phyloP scores from a whole-genome alignment of 2,888 invertebrate genomes.

The Lucinisca nassula region DNA sequence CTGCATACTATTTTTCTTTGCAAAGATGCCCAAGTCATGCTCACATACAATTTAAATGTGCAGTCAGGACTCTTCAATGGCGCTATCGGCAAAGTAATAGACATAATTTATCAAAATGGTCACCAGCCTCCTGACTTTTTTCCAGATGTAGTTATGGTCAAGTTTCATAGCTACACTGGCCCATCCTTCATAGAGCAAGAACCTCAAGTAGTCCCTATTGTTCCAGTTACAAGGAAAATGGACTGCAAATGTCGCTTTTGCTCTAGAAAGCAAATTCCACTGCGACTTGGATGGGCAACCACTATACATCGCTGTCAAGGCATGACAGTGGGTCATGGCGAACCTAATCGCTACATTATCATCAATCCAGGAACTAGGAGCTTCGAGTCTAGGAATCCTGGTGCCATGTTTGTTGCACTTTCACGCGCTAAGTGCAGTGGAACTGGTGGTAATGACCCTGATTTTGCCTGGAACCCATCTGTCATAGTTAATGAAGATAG shows the following conservation, averaged over 20 bases:
- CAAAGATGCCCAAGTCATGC: conserved; percentile 59
- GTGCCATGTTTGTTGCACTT: conserved; percentile 64
- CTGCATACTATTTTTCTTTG: conserved; percentile 40
- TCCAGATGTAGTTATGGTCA: conserved; percentile 70
- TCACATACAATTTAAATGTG: conserved; percentile 56
- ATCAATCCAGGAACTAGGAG: conserved; percentile 36
- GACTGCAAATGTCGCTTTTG: conserved; percentile 50
- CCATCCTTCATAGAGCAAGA: conserved; percentile 34
- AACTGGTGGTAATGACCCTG: conserved; percentile 15
- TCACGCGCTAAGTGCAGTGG: conserved; percentile 62
- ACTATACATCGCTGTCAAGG: conserved; percentile 63
- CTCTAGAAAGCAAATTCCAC: conserved; percentile 8
- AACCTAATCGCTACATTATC: neutral
- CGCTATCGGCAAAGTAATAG: conserved; percentile 48
- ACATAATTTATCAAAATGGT: conserved; percentile 56
- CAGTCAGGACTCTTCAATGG: conserved; percentile 67
- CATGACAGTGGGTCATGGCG: conserved; percentile 41
- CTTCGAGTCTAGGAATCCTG: conserved; percentile 62
- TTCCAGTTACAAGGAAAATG: conserved; percentile 43
- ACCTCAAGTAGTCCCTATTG: conserved; percentile 48
- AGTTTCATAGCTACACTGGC: conserved; percentile 56
- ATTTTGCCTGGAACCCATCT: conserved; percentile 64
- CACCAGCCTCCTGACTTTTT: conserved; percentile 21
- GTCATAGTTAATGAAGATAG: conserved; percentile 46
- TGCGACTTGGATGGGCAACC: conserved; percentile 54